phyloP scores from a whole-genome alignment of 2,888 invertebrate species.

The Drosophila aldrichi region DNA sequence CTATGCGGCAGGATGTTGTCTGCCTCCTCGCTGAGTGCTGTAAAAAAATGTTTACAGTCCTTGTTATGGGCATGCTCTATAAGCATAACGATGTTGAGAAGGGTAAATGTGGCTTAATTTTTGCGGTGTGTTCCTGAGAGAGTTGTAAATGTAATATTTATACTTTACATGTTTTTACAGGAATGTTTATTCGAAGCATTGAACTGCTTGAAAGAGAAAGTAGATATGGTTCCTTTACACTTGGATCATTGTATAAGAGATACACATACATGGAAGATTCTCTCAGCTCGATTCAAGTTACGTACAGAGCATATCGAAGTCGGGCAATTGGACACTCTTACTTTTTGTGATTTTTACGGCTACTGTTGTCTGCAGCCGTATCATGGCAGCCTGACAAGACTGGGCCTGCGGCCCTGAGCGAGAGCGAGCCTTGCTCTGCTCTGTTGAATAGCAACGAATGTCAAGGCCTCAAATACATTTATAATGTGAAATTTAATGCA shows the following conservation, averaged over 20 bases:
- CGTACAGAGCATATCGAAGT: background rate
- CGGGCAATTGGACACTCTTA: background rate
- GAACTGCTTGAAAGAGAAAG: too few species aligned
- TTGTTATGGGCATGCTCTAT: background rate
- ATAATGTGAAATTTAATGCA: constrained; percentile 49
- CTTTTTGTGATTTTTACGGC: background rate
- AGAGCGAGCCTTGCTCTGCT: background rate
- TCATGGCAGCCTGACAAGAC: constrained; percentile 32
- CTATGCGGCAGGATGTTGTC: constrained; percentile 22
- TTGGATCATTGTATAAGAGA: background rate
- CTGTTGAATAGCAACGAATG: constrained; percentile 29
- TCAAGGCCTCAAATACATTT: constrained; percentile 54
- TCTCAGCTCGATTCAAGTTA: background rate
- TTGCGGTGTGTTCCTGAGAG: background rate
- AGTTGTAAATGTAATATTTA: background rate
- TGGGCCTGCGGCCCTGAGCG: constrained; percentile 20
- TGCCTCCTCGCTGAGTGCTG: constrained; percentile 20
- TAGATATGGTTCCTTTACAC: background rate
- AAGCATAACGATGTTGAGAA: background rate
- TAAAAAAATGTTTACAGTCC: constrained; percentile 40
- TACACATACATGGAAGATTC: background rate
- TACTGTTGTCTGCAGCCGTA: constrained; percentile 27
- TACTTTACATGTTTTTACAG: background rate
- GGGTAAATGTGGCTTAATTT: background rate
- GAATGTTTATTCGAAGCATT: background rate